A percentile compares a stretch with the other conserved stretches of the same genome.
phyloP scores from a whole-genome alignment of 2,888 invertebrate genomes.

The Eremobia ochroleuca region DNA sequence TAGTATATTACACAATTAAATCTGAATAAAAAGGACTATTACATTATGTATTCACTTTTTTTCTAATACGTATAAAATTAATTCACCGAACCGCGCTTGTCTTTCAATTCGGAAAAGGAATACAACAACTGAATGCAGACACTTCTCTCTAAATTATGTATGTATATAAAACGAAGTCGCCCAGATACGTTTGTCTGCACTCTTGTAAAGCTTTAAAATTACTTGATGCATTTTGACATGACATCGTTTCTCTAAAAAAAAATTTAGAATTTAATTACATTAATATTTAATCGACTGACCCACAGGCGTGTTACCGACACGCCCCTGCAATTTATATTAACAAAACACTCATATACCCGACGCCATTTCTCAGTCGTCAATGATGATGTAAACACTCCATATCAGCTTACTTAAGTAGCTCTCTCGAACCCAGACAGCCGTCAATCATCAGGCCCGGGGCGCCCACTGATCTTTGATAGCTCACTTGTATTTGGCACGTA shows the following conservation, averaged over 20 bases:
- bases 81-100: neutral
- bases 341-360: conserved; percentile 16
- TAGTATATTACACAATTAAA: neutral
- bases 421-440: conserved; percentile 54
- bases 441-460: conserved; percentile 78
- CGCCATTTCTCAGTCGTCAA: conserved; percentile 27
- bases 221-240: neutral
- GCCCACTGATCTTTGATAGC: conserved; percentile 78
- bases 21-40: neutral
- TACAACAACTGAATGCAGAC: neutral
- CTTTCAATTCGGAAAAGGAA: neutral
- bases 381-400: conserved; percentile 51
- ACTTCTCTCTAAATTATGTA: neutral
- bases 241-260: neutral
- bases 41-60: neutral
- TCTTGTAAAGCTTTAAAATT: neutral
- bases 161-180: neutral
- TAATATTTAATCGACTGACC: conserved; percentile 1
- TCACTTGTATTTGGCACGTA: conserved; percentile 83
- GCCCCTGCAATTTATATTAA: conserved; percentile 26
- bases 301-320: conserved; percentile 8
- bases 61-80: neutral
- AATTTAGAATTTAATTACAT: neutral
- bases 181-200: neutral
- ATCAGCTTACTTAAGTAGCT: conserved; percentile 57